Percentiles rank a stretch among this genome's conserved stretches.
Evolutionary conservation across 1,140 invertebrate species (phyloP).

Genomic region (Melanaphis sacchari): DNA sequence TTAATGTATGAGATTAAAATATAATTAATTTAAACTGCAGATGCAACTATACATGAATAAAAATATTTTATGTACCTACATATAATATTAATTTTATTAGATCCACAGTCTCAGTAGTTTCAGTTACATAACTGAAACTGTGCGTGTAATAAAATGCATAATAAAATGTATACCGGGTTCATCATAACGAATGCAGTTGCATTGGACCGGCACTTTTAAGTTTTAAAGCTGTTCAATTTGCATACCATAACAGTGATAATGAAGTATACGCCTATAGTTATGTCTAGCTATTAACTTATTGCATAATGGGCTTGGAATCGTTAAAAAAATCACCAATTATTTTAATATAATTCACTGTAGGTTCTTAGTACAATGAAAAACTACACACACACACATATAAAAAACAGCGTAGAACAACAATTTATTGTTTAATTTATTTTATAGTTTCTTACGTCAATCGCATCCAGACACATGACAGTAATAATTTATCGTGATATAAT

Average conservation of each 20-base stretch:
- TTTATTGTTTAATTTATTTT: slow-evolving; percentile 34
- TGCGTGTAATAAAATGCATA: neutral
- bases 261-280: neutral
- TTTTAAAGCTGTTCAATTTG: neutral
- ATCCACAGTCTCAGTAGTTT: neutral
- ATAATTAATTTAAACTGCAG: neutral
- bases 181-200: neutral
- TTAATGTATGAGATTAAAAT: neutral
- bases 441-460: neutral
- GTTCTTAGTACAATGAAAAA: neutral
- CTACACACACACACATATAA: neutral
- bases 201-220: neutral
- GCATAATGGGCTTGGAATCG: neutral
- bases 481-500: slow-evolving; percentile 5
- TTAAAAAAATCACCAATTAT: neutral
- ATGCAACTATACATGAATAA: neutral
- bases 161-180: neutral
- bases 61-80: neutral
- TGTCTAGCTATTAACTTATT: neutral
- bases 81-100: neutral
- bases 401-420: neutral
- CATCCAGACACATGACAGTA: slow-evolving; percentile 5
- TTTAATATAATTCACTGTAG: slow-evolving; percentile 1
- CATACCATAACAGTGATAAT: neutral
- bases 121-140: neutral